Evolutionary conservation across 2,888 invertebrate genomes (phyloP).

Genomic region (Vanessa cardui): DNA sequence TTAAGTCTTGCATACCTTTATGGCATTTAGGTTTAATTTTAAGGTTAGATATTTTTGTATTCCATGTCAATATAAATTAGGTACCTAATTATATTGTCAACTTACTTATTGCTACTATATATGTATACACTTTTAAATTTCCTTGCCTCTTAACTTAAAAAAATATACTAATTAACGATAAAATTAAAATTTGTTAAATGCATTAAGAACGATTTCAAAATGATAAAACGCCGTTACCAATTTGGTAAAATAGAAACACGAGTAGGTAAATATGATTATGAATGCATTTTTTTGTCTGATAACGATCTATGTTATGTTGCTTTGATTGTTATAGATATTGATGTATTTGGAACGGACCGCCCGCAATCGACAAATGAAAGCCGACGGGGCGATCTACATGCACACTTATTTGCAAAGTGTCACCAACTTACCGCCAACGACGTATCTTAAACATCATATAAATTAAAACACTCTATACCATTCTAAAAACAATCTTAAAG

Average conservation of each 20-base stretch:
- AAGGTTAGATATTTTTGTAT: not conserved
- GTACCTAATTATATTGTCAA: too few relatives aligned
- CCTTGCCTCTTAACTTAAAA: too few relatives aligned
- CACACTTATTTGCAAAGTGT: constrained; percentile 28
- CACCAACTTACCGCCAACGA: constrained; percentile 27
- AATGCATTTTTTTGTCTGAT: constrained; percentile 10
- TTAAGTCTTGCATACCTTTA: constrained; percentile 6
- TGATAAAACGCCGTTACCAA: not conserved
- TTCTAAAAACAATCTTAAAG: not conserved
- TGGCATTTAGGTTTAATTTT: constrained; percentile 16
- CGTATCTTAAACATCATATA: constrained; percentile 9
- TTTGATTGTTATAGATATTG: constrained; percentile 31
- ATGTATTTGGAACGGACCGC: constrained; percentile 32
- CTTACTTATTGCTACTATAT: too few relatives aligned
- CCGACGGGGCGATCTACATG: constrained; percentile 26
- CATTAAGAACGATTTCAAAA: not conserved
- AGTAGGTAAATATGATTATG: not conserved
- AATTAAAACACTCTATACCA: constrained; percentile 10
- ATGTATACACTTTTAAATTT: too few relatives aligned
- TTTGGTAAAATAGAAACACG: not conserved
- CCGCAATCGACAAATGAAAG: constrained; percentile 55
- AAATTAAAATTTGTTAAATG: not conserved
- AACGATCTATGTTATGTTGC: constrained; percentile 10
- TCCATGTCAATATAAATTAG: too few relatives aligned
- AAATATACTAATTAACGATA: too few relatives aligned